Evolutionary conservation across 2,888 invertebrate genomes (phyloP), one percentile per base, ranked within the genome.

Genomic region (Microctonus hyperodae): DNA sequence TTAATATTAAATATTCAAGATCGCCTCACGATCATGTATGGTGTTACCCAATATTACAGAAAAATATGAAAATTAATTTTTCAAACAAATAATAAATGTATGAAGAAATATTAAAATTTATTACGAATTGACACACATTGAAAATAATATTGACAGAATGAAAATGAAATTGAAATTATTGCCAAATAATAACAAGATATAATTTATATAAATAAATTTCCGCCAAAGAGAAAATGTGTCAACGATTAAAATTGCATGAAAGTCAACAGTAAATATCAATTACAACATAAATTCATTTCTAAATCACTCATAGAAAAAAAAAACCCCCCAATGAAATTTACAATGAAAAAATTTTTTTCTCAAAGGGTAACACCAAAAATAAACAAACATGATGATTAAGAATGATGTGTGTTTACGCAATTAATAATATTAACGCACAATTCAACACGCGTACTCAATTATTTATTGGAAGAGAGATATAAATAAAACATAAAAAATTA

Each of bases 401-500:
- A 58, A 7, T n/a, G 11, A 22, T 23, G 35, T 7, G 37, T 35
- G 37, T 35, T 35, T 10, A 35, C 35, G 31, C 31, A 31, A 56
- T 7, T 35, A 56, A 56, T 20, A 23, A 37, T 37, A n/a, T 23
- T 25, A 25, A 13, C 7, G 16, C 44, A 16, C 16, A 44, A n/a
- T 16, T 5, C 7, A 16, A 44, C 58, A 58, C 37, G 58, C 25
- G n/a, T 7, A 40, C 40, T 58, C 55, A 69, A 67, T 37, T 69
- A 50, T 51, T n/a, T 16, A n/a, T 44, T 44, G 61, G 56, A 62
- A 66, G 57, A 66, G 57, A 62, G 53, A 68, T 71, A 56, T 61
- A 64, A 69, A 69, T 70, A 63, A 67, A 65, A 65, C 69, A 61
- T 31, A 51, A 55, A n/a, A n/a, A 48, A 31, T 53, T 60, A 60